Conservation (phyloP, 2,113 vertebrate species). For the Chionomys nivalis region DNA sequence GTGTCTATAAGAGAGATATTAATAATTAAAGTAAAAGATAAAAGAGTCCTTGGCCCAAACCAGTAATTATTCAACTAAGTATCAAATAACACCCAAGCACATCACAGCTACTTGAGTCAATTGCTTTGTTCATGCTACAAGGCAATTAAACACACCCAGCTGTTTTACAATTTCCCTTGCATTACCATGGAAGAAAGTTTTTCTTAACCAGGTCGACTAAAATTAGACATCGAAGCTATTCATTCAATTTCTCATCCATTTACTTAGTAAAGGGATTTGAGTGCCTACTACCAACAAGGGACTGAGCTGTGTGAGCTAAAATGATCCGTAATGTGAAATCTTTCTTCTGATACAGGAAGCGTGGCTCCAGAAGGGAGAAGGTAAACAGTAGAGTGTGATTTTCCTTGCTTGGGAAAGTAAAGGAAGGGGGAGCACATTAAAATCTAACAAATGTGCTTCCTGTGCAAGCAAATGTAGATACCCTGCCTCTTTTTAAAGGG, state of each 20-base stretch:
- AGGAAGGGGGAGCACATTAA: not conserved
- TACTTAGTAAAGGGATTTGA: not conserved
- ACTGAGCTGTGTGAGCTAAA: not conserved
- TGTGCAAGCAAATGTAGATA: not conserved
- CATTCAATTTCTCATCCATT: not conserved
- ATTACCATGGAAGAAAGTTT: not conserved
- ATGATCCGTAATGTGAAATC: not conserved
- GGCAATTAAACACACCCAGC: slow-evolving; percentile 64
- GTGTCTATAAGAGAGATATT: slow-evolving; percentile 35
- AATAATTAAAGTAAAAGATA: slow-evolving; percentile 61
- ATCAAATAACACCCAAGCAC: slow-evolving; percentile 73
- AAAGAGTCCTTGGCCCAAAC: slow-evolving; percentile 70
- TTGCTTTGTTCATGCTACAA: slow-evolving; percentile 17
- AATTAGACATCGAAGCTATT: not conserved
- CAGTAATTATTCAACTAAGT: slow-evolving; percentile 80
- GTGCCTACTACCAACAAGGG: not conserved
- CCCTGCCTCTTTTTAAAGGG: not conserved
- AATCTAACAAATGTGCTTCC: not conserved
- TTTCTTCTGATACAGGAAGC: not conserved
- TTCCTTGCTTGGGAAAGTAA: not conserved
- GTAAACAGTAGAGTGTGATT: not conserved
- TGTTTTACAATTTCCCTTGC: not conserved
- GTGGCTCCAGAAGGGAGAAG: not conserved
- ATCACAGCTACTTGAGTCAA: slow-evolving; percentile 74
- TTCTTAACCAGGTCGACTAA: not conserved